A percentile compares a stretch with the other conserved stretches of the same genome.
Evolutionary conservation across 2,113 vertebrate genomes (phyloP).

Genomic region (Sturnus vulgaris): DNA sequence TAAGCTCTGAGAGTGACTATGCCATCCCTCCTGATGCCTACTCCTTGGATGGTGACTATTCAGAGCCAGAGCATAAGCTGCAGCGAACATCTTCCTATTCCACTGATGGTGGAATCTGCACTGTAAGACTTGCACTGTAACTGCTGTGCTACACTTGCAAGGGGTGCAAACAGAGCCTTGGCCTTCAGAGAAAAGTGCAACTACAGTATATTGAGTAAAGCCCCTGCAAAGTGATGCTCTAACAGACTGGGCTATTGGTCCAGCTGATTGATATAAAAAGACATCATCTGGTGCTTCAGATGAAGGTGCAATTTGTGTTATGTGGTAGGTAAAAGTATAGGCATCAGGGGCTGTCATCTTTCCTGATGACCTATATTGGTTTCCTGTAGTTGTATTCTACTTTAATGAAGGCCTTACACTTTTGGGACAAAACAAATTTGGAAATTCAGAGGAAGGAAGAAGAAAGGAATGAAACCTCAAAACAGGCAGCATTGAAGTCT

Average conservation of each 20-base stretch:
- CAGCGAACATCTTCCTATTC: constrained; percentile 89
- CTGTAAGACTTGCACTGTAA: constrained; percentile 61
- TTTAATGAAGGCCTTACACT: not conserved
- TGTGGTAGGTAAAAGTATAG: not conserved
- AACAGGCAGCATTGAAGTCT: not conserved
- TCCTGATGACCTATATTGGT: not conserved
- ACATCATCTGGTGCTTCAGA: not conserved
- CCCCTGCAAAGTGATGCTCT: not conserved
- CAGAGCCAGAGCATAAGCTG: constrained; percentile 88
- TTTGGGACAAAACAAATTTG: not conserved
- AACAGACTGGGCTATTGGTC: not conserved
- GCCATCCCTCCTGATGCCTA: constrained; percentile 89
- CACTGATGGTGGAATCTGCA: constrained; percentile 75
- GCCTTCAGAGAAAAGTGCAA: not conserved
- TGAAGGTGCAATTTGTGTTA: not conserved
- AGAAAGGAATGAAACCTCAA: not conserved
- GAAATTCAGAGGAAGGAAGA: not conserved
- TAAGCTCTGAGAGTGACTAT: constrained; percentile 89
- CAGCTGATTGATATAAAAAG: not conserved
- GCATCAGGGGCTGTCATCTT: not conserved
- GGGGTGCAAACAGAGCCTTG: not conserved
- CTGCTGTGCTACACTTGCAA: not conserved
- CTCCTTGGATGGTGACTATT: constrained; percentile 86
- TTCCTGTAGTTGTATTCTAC: not conserved
- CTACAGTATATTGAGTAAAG: not conserved